phyloP scores from a whole-genome alignment of 2,888 invertebrate species.

The Eupithecia dodoneata region DNA sequence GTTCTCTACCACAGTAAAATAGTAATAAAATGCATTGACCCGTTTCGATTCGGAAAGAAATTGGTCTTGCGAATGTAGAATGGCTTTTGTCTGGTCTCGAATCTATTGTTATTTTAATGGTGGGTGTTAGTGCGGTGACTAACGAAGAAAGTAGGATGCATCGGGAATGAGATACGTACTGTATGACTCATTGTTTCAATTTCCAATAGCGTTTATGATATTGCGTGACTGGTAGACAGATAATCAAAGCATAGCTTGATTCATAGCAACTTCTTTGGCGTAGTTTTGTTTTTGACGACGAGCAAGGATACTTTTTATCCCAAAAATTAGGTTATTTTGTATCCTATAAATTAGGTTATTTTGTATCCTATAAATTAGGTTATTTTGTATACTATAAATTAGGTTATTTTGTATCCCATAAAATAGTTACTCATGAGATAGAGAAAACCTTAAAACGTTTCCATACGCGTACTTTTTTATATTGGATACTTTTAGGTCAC shows the following conservation, averaged over 20 bases:
- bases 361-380: too few relatives aligned
- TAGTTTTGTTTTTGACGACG: not conserved
- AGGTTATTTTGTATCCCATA: too few relatives aligned
- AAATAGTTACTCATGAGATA: too few relatives aligned
- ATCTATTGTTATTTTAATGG: conserved; percentile 40
- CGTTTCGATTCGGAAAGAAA: conserved; percentile 45
- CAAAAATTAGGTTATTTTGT: too few relatives aligned
- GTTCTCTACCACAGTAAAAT: conserved; percentile 43
- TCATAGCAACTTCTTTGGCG: not conserved
- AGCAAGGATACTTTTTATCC: not conserved
- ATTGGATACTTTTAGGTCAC: not conserved
- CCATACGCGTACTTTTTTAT: too few relatives aligned
- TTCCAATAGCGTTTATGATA: not conserved
- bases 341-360: too few relatives aligned
- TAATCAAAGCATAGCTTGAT: not conserved
- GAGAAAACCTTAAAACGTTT: too few relatives aligned
- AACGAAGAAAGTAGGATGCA: conserved; percentile 35
- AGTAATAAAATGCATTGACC: conserved; percentile 45
- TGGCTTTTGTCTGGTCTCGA: conserved; percentile 42
- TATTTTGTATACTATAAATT: too few relatives aligned
- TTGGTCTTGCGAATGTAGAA: conserved; percentile 43
- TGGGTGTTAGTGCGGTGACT: conserved; percentile 37
- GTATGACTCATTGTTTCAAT: conserved; percentile 22
- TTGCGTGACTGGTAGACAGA: not conserved
- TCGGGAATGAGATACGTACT: conserved; percentile 17